These are phyloP conservation scores for Dromococcyx pavoninus DNA, from an alignment of 2,797 vertebrate species.

Conservation along the genomic window DNA sequence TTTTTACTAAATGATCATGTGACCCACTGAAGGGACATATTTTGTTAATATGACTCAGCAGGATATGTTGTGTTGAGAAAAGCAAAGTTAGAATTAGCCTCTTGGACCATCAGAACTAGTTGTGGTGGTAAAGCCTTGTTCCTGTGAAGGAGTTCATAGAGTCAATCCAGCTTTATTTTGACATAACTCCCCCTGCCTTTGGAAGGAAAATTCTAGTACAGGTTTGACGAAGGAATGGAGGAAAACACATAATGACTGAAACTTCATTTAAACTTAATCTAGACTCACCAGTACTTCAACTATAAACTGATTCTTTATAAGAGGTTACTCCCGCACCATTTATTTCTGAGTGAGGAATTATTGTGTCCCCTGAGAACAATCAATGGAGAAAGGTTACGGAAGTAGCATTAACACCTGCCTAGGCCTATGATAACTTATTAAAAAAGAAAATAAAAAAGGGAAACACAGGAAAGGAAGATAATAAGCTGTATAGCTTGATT, in stretches of 20 bases:
- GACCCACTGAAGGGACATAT: background rate
- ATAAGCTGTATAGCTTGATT: constrained; percentile 62
- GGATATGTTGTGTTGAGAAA: background rate
- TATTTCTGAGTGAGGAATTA: constrained; percentile 56
- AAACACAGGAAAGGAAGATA: constrained; percentile 31
- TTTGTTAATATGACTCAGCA: background rate
- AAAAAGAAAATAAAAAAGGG: background rate
- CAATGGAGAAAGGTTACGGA: constrained; percentile 27
- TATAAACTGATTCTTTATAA: constrained; percentile 52
- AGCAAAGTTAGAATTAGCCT: background rate
- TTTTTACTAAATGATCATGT: background rate
- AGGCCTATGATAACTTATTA: constrained; percentile 9
- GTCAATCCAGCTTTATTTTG: background rate
- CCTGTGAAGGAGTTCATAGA: background rate
- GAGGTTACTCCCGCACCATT: constrained; percentile 16
- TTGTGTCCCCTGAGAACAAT: constrained; percentile 1
- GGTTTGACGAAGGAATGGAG: background rate
- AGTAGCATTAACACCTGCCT: constrained; percentile 19
- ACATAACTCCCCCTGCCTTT: background rate
- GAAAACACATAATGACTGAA: background rate
- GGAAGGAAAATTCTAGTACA: background rate
- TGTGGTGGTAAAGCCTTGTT: background rate
- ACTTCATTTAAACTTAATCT: constrained; percentile 39
- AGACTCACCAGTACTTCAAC: constrained; percentile 2
- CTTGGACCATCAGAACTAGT: background rate